Evolutionary conservation across 2,113 vertebrate genomes (phyloP).

Genomic region (Chrysemys picta): DNA sequence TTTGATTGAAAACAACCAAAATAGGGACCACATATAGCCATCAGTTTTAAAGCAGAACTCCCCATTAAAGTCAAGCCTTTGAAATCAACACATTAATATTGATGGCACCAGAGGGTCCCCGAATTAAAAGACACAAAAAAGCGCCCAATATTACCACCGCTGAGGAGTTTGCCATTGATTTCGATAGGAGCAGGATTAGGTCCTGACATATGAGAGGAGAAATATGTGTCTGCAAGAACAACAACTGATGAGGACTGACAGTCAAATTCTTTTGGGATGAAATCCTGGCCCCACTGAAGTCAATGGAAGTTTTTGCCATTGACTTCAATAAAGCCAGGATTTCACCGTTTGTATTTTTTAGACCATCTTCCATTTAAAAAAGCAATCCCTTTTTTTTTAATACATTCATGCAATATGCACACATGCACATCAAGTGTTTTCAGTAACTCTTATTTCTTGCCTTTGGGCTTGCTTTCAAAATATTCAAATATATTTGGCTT

Average conservation of each 20-base stretch:
- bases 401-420: constrained; percentile 61
- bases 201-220: not conserved
- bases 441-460: constrained; percentile 76
- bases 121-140: not conserved
- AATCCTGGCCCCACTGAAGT: not conserved
- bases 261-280: not conserved
- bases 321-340: not conserved
- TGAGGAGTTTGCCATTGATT: not conserved
- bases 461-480: constrained; percentile 82
- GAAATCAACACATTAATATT: not conserved
- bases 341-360: not conserved
- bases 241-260: not conserved
- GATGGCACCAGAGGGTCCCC: not conserved
- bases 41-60: not conserved
- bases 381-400: not conserved
- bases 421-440: constrained; percentile 73
- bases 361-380: not conserved
- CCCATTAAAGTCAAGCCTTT: not conserved
- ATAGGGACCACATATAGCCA: not conserved
- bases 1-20: constrained; percentile 10
- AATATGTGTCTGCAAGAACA: not conserved
- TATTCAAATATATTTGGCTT: constrained; percentile 86
- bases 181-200: not conserved
- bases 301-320: not conserved
- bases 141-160: not conserved